Conservation (phyloP, 1,140 invertebrate species). For the Phthorimaea operculella region DNA sequence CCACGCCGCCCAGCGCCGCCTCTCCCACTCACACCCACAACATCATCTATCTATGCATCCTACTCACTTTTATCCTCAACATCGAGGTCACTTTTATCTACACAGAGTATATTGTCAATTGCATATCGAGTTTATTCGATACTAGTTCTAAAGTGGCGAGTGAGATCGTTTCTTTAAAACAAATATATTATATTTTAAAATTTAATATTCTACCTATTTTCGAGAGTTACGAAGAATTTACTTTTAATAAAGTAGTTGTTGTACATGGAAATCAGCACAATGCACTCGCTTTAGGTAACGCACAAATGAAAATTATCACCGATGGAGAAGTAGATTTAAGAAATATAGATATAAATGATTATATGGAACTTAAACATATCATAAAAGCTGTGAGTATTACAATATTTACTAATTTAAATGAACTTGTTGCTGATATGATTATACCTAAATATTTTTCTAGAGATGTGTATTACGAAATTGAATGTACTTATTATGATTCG, state of each 20-base stretch:
- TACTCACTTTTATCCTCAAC: slow-evolving; percentile 43
- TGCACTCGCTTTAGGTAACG: slow-evolving; percentile 58
- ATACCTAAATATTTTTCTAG: slow-evolving; percentile 68
- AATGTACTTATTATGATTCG: slow-evolving; percentile 47
- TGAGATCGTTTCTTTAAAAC: slow-evolving; percentile 39
- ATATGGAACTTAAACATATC: slow-evolving; percentile 62
- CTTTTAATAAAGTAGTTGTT: slow-evolving; percentile 41
- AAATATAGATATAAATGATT: slow-evolving; percentile 51
- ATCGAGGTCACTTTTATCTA: slow-evolving; percentile 17
- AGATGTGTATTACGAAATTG: slow-evolving; percentile 60
- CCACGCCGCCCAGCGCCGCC: slow-evolving; percentile 51
- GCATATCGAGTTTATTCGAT: slow-evolving; percentile 52
- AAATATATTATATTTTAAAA: slow-evolving; percentile 47
- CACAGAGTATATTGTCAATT: slow-evolving; percentile 38
- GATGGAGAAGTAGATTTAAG: slow-evolving; percentile 37
- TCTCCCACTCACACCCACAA: slow-evolving; percentile 27
- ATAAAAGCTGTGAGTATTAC: slow-evolving; percentile 65
- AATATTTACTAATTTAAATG: slow-evolving; percentile 64
- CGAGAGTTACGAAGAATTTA: slow-evolving; percentile 57
- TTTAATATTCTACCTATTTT: slow-evolving; percentile 50
- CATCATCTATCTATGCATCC: slow-evolving; percentile 39
- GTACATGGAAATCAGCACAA: slow-evolving; percentile 46
- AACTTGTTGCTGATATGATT: slow-evolving; percentile 59
- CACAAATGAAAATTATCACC: slow-evolving; percentile 46
- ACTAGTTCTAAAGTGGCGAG: slow-evolving; percentile 11